Conservation (phyloP, 2,113 vertebrate genomes). For the Neofelis nebulosa region DNA sequence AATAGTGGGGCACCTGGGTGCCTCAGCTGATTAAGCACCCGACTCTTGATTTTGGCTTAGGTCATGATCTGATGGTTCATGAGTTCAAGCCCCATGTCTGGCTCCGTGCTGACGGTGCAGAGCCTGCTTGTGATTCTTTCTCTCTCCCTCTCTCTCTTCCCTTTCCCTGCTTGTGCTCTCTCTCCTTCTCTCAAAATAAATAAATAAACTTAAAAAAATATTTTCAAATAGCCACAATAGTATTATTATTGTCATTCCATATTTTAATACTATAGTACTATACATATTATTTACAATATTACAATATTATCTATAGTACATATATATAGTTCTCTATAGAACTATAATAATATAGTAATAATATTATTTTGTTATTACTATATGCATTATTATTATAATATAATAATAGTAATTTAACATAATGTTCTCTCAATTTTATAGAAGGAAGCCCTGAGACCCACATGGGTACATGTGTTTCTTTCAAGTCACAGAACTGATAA, state of each 20-base stretch:
- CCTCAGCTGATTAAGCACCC: no score
- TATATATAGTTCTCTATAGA: background rate
- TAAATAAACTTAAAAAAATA: background rate
- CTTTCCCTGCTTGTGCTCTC: no score
- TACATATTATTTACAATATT: background rate
- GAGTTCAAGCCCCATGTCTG: no score
- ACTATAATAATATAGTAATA: background rate
- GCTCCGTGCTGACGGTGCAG: no score
- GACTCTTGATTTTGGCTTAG: no score
- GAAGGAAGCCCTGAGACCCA: background rate
- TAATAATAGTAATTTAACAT: background rate
- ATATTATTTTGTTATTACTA: no score
- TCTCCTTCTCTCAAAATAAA: no score
- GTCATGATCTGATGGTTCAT: no score
- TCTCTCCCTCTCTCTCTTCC: no score
- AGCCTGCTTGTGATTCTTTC: no score
- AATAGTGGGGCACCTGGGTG: background rate
- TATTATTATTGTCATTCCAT: background rate
- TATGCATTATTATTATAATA: background rate
- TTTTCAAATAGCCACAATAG: background rate
- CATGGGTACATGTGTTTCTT: background rate
- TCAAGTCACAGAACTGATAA: background rate
- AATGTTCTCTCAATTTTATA: background rate
- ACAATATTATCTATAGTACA: background rate
- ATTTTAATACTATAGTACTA: background rate